Conservation (phyloP, 1,140 invertebrate genomes). For the Atta texana region DNA sequence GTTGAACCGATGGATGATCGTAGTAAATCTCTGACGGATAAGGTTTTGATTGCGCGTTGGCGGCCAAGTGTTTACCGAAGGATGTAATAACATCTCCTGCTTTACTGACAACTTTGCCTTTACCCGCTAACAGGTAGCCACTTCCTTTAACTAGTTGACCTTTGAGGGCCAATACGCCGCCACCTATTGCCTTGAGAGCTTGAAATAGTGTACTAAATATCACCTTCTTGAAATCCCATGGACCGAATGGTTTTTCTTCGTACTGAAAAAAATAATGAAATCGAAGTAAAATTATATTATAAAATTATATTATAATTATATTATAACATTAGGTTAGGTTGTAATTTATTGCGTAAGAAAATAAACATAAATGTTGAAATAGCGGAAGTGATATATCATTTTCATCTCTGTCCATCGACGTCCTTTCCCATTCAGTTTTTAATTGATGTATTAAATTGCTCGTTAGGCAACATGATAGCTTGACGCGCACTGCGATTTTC, state of each 20-base stretch:
- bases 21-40: conserved; percentile 76
- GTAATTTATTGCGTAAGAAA: conserved; percentile 18
- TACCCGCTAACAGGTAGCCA: conserved; percentile 90
- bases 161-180: conserved; percentile 93
- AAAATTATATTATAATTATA: conserved; percentile 13
- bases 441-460: background rate
- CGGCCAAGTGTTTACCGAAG: conserved; percentile 91
- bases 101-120: conserved; percentile 90
- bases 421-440: background rate
- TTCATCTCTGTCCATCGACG: background rate
- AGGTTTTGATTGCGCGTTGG: conserved; percentile 88
- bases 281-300: background rate
- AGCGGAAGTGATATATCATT: background rate
- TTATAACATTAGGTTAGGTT: conserved; percentile 2
- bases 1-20: conserved; percentile 49
- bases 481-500: conserved; percentile 5
- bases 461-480: background rate
- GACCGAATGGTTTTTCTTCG: conserved; percentile 88
- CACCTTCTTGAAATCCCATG: conserved; percentile 92
- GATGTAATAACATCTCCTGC: conserved; percentile 92
- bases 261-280: conserved; percentile 79
- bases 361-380: background rate
- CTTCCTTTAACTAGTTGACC: conserved; percentile 94
- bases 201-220: conserved; percentile 92
- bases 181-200: conserved; percentile 94